Percentiles rank a stretch among this genome's conserved stretches.
Evolutionary conservation across 2,113 vertebrate species (phyloP).

Genomic region (Empidonax traillii): DNA sequence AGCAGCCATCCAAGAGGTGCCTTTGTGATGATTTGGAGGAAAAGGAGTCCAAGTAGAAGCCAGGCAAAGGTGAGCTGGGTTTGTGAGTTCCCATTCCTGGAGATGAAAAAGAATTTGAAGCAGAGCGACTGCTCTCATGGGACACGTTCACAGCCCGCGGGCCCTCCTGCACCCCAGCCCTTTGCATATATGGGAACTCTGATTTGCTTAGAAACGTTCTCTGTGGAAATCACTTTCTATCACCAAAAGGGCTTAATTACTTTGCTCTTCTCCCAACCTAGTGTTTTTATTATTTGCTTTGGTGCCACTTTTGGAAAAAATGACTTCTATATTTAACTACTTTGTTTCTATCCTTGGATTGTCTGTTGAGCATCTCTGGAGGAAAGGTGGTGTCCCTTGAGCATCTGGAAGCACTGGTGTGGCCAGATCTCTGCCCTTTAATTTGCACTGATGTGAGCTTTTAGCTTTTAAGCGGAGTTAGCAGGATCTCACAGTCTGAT

Average conservation of each 20-base stretch:
- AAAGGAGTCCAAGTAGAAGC: not conserved
- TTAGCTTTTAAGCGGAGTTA: not conserved
- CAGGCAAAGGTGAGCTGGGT: not conserved
- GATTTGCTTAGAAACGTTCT: not conserved
- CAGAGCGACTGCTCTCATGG: not conserved
- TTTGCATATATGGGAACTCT: not conserved
- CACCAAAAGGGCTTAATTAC: not conserved
- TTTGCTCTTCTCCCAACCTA: not conserved
- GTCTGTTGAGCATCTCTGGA: not conserved
- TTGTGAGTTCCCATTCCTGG: not conserved
- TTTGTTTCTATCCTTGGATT: not conserved
- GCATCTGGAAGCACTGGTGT: not conserved
- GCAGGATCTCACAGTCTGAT: not conserved
- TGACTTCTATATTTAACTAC: not conserved
- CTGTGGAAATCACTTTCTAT: not conserved
- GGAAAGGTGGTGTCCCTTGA: not conserved
- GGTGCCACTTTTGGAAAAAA: not conserved
- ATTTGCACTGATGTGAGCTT: not conserved
- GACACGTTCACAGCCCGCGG: not conserved
- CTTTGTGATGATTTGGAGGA: not conserved
- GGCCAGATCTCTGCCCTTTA: not conserved
- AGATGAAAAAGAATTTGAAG: not conserved
- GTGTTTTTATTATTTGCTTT: not conserved
- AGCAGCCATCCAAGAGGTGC: not conserved
- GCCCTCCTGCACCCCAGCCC: not conserved